phyloP scores from a whole-genome alignment of 2,888 invertebrate species.

The Drosophila quasianomalipes region DNA sequence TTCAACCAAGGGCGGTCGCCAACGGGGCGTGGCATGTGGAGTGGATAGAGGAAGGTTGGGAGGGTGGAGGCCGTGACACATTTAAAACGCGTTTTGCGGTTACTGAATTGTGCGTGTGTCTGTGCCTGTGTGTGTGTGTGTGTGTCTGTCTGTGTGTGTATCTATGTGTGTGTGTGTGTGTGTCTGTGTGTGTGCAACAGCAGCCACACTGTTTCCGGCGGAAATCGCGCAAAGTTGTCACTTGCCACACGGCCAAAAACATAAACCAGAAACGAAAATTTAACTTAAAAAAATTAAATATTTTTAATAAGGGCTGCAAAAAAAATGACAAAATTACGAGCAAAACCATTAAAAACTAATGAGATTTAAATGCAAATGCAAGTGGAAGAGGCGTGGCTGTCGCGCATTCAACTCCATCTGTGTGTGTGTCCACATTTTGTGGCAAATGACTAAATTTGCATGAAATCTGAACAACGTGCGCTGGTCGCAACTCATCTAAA shows the following conservation, averaged over 20 bases:
- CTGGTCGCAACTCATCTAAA: constrained; percentile 24
- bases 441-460: constrained; percentile 79
- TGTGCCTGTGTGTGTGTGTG: constrained; percentile 21
- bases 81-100: constrained; percentile 69
- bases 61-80: constrained; percentile 34
- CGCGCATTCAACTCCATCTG: background rate
- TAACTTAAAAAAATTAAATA: constrained; percentile 7
- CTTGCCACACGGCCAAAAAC: constrained; percentile 50
- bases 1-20: background rate
- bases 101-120: constrained; percentile 32
- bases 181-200: constrained; percentile 31
- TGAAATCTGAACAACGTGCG: constrained; percentile 53
- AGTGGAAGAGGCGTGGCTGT: constrained; percentile 56
- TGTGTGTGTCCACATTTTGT: constrained; percentile 44
- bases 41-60: background rate
- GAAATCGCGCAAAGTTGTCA: constrained; percentile 73
- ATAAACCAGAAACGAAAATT: constrained; percentile 32
- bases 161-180: constrained; percentile 12
- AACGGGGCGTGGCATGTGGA: background rate
- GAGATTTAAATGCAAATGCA: constrained; percentile 81
- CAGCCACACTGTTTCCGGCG: constrained; percentile 60
- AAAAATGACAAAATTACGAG: constrained; percentile 42
- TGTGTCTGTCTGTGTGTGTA: constrained; percentile 23
- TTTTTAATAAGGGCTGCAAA: constrained; percentile 10
- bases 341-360: constrained; percentile 79